Percentiles rank a stretch among this genome's conserved stretches.
phyloP scores from a whole-genome alignment of 2,888 invertebrate genomes.

The Rugalucina vietnamica region DNA sequence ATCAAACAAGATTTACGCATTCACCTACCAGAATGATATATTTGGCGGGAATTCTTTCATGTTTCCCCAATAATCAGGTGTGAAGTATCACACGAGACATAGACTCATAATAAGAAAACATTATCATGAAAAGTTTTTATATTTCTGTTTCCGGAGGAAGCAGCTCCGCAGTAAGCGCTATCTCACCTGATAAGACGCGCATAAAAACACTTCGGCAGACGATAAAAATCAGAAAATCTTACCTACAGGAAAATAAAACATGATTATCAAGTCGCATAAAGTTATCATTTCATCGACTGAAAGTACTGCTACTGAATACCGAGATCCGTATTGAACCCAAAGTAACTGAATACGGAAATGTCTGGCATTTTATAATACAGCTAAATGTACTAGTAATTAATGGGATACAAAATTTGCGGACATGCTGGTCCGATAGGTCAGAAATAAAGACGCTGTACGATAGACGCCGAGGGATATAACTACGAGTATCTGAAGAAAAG shows the following conservation, averaged over 20 bases:
- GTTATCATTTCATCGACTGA: slow-evolving; percentile 6
- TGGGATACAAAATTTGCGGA: no score
- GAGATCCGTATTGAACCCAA: no score
- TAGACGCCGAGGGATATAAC: no score
- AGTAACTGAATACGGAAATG: no score
- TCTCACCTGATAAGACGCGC: slow-evolving; percentile 1
- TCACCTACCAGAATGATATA: background rate
- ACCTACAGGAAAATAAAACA: background rate
- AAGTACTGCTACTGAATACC: no score
- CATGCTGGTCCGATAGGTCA: no score
- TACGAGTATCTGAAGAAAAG: no score
- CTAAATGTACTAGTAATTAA: no score
- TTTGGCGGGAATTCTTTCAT: background rate
- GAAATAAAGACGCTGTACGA: no score
- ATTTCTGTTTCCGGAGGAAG: background rate
- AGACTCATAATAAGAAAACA: background rate
- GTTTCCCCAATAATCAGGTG: background rate
- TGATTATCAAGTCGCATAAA: background rate
- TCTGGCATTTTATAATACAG: no score
- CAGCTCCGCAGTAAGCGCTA: slow-evolving; percentile 9
- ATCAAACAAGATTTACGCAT: no score
- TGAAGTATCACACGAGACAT: background rate
- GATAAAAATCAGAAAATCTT: slow-evolving; percentile 8
- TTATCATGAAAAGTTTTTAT: slow-evolving; percentile 6
- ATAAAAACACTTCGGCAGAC: background rate